Base-by-base conservation (phyloP, 2,888 invertebrate genomes). In the Diadegma fenestrale region DNA sequence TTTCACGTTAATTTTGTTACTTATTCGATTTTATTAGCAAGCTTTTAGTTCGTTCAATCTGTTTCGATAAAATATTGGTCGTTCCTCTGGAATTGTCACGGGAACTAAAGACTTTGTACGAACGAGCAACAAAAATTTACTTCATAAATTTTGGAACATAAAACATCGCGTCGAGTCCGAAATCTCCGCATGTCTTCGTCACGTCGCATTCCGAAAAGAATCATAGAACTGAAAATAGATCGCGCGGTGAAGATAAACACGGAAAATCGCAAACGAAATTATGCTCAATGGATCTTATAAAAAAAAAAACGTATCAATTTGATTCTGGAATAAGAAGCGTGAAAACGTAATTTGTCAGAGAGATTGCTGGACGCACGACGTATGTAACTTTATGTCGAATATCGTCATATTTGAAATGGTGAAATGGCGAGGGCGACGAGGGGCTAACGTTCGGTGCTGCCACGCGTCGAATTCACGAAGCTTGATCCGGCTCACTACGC, bases 401-500 rank as follows among this genome's bases (percentile, higher is more conserved):
- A 37, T 37, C 37, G 37, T 10, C 8, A 69, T 17, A 48, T 69
- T 69, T 69, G 26, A 45, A 45, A 14, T 14, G 58, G 58, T 12
- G 26, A 5, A 54, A 22, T 26, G 43, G 7, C n/a, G n/a, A n/a
- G n/a, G n/a, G n/a, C n/a, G n/a, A 22, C 14, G 41, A 43, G 58
- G 58, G 10, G 73, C 30, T 3, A 45, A 17, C 61, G 41, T 19
- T n/a, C 26, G 30, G 75, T 75, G 76, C 48, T 64, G 64, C 76
- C n/a, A 64, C 33, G 33, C 48, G 14, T 37, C 37, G 51, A 17
- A 64, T 2, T 17, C 54, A 22, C 26, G 76, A 66, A 77, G 54
- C 48, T 30, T 19, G 17, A n/a, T 22, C 37, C 22, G 54, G 19
- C 51, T 54, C 8, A 80, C 85, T 22, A 71, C 83, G 72, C 79